Percentiles rank a stretch among this genome's conserved stretches.
Evolutionary conservation across 2,888 invertebrate species (phyloP).

Genomic region (Limnephilus auricula): DNA sequence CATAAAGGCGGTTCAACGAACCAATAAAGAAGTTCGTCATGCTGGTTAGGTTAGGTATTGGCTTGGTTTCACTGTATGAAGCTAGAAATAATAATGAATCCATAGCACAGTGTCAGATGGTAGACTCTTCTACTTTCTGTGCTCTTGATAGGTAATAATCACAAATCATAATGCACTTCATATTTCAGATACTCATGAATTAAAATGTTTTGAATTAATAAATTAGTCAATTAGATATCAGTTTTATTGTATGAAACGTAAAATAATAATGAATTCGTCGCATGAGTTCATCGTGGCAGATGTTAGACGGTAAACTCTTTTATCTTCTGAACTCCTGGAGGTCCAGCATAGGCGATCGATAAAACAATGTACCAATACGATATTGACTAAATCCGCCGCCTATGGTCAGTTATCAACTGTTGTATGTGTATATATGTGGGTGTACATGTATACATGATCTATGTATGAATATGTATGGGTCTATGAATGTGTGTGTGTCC

Average conservation of each 20-base stretch:
- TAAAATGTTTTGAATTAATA: not conserved
- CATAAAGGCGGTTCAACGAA: conserved; percentile 30
- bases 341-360: no score
- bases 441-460: no score
- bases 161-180: not conserved
- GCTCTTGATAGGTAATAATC: not conserved
- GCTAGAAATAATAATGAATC: not conserved
- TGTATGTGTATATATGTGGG: no score
- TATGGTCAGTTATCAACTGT: no score
- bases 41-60: not conserved
- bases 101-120: not conserved
- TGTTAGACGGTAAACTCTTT: no score
- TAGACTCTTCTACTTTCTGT: not conserved
- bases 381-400: no score
- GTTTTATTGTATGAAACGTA: not conserved
- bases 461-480: no score
- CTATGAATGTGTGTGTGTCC: no score
- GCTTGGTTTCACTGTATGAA: not conserved
- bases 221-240: not conserved
- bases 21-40: conserved; percentile 9
- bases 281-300: no score
- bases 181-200: not conserved
- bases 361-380: no score
- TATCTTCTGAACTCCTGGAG: no score
- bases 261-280: not conserved